These are phyloP conservation scores for Oryctolagus cuniculus DNA, from an alignment of 2,113 vertebrate species.

Conservation along the genomic window mOryCun1.1 NC_091447.1:3222501-3223000, in stretches of 20 bases:
- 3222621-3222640: constrained; percentile 53
- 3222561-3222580: constrained; percentile 74
- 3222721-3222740: constrained; percentile 21
- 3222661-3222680: constrained; percentile 66
- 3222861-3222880: neutral
- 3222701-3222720: neutral
- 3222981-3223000: accelerated
- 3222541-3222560: constrained; percentile 47
- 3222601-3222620: constrained; percentile 47
- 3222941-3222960: neutral
- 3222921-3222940: accelerated
- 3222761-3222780: constrained; percentile 19
- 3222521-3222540: neutral
- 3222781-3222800: constrained; percentile 61
- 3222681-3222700: neutral
- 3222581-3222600: constrained; percentile 43
- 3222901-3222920: neutral
- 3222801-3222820: neutral
- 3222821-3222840: constrained; percentile 2
- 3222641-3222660: constrained; percentile 56
- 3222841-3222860: constrained; percentile 8
- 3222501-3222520: constrained; percentile 35
- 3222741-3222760: neutral
- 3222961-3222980: too few species aligned
- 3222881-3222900: neutral